Evolutionary conservation across 2,797 vertebrate species (phyloP), one percentile per base, ranked within the genome.

Genomic region (Benthosema pterotum): DNA sequence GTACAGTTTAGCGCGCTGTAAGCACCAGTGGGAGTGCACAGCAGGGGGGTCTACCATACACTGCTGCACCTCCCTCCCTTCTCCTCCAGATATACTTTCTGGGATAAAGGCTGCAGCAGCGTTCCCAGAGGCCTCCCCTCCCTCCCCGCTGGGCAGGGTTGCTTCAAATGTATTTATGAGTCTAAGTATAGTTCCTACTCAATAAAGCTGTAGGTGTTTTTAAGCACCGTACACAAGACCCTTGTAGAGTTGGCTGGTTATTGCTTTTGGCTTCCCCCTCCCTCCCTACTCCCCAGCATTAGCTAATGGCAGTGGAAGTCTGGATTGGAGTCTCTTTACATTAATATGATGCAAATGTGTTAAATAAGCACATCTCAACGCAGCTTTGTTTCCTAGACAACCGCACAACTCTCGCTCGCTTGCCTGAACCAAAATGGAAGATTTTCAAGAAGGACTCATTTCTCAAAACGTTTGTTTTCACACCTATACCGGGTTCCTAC

Each of bases 31-130:
- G 67, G 55, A 18, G 50, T 14, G 54, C 73, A 54, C 72, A 38
- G 66, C 42, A 28, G 81, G 83, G 69, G 69, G 67, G 78, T 60
- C 77, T 75, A 57, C 65, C 55, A 63, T 63, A 64, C 32, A 47
- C 5, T 22, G 15, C 19, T 22, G 15, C 19, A 56, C 57, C 68
- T 69, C 73, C 61, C 32, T 38, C 32, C 73, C 61, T 9, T 38
- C 32, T 38, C 32, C 32, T 38, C 2, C 7, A 69, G 69, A 48
- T 57, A n/a, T 60, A n/a, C 47, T 43, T 60, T 48, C 42, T 18
- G 8, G 19, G 47, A 17, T 28, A 17, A 18, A 12, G 22, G n/a
- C n/a, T n/a, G 19, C 56, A 56, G 45, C 45, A 12, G 19, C 16
- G 11, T 3, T 42, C 22, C 62, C 60, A 60, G 51, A 2, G 4